Evolutionary conservation across 92 coral and sea anemone genomes (phyloP).

Genomic region (Actinernus sp.): DNA sequence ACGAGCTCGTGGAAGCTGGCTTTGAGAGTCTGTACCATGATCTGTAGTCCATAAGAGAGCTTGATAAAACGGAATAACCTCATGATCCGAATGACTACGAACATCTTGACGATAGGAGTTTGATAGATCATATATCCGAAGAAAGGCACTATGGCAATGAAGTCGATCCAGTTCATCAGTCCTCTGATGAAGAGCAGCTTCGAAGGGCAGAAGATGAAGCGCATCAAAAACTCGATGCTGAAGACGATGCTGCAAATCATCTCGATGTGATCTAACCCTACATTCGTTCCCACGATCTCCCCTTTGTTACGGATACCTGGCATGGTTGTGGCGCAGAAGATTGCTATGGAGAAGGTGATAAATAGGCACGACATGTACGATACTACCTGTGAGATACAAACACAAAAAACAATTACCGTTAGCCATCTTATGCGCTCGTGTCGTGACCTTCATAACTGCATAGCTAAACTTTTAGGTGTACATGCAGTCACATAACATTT

Average conservation of each 20-base stretch:
- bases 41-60: slow-evolving; percentile 91
- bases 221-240: slow-evolving; percentile 77
- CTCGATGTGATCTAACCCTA: slow-evolving; percentile 63
- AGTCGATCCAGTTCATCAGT: slow-evolving; percentile 97
- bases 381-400: slow-evolving; percentile 77
- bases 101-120: slow-evolving; percentile 51
- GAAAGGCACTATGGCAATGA: slow-evolving; percentile 88
- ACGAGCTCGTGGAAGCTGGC: slow-evolving; percentile 90
- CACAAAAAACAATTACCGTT: too few relatives aligned
- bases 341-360: slow-evolving; percentile 89
- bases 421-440: too few relatives aligned
- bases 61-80: slow-evolving; percentile 89
- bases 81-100: slow-evolving; percentile 83
- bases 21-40: slow-evolving; percentile 90
- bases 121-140: slow-evolving; percentile 52
- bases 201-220: slow-evolving; percentile 80
- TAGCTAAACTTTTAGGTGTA: too few relatives aligned
- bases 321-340: slow-evolving; percentile 88
- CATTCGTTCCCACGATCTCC: slow-evolving; percentile 41
- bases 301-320: slow-evolving; percentile 68
- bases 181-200: slow-evolving; percentile 68
- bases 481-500: too few relatives aligned
- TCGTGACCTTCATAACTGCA: too few relatives aligned
- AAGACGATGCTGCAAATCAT: slow-evolving; percentile 90
- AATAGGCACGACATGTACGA: slow-evolving; percentile 93